Evolutionary conservation across 1,140 invertebrate species (phyloP).

Genomic region (Drosophila tani): DNA sequence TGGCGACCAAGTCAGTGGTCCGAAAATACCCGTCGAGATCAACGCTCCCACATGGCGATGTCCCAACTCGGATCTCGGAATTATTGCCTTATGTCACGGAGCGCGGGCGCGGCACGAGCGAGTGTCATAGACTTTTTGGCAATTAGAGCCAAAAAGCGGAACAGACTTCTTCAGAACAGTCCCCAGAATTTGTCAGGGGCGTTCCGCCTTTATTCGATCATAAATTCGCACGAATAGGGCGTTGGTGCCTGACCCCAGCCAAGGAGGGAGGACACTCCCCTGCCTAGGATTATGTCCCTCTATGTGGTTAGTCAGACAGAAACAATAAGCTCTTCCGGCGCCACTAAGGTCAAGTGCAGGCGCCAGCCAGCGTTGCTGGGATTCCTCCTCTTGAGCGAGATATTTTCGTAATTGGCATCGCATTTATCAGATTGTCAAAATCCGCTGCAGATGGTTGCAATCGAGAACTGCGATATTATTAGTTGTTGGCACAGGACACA

Average conservation of each 20-base stretch:
- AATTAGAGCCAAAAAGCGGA: constrained; percentile 68
- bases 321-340: constrained; percentile 24
- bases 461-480: constrained; percentile 47
- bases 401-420: constrained; percentile 42
- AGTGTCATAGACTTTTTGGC: constrained; percentile 60
- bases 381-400: constrained; percentile 43
- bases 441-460: constrained; percentile 61
- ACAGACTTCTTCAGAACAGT: constrained; percentile 51
- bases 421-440: constrained; percentile 66
- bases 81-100: constrained; percentile 46
- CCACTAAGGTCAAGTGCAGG: constrained; percentile 62
- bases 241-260: constrained; percentile 40
- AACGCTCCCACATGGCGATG: constrained; percentile 70
- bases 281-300: constrained; percentile 35
- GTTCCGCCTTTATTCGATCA: constrained; percentile 66
- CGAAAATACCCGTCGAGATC: constrained; percentile 56
- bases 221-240: constrained; percentile 67
- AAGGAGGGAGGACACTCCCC: constrained; percentile 44
- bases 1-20: constrained; percentile 49
- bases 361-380: constrained; percentile 42
- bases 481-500: constrained; percentile 32
- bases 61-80: constrained; percentile 15
- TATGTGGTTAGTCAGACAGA: not conserved
- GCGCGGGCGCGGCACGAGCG: constrained; percentile 61
- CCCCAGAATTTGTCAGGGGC: constrained; percentile 49